Conservation (phyloP, 2,797 vertebrate species). For the Ceryle rudis region DNA sequence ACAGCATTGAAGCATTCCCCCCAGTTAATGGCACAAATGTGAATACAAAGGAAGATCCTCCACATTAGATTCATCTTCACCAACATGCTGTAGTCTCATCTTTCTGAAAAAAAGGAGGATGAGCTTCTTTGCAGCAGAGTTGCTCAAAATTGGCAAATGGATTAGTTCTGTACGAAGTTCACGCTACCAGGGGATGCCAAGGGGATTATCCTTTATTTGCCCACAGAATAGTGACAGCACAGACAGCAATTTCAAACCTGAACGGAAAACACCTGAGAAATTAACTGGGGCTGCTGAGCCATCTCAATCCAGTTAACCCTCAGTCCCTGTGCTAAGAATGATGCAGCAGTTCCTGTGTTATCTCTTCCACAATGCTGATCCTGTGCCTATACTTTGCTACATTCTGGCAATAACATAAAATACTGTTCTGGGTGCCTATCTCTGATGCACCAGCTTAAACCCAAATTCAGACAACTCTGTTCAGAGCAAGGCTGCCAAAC, state of each 20-base stretch:
- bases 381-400: not conserved
- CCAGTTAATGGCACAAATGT: accelerated
- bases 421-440: not conserved
- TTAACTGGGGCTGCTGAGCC: not conserved
- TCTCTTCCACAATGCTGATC: not conserved
- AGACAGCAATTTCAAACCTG: not conserved
- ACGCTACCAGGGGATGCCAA: not conserved
- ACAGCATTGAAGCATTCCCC: not conserved
- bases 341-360: slow-evolving; percentile 18
- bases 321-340: not conserved
- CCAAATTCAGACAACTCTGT: not conserved
- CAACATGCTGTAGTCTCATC: not conserved
- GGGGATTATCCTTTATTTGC: not conserved
- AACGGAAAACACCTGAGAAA: not conserved
- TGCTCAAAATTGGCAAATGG: not conserved
- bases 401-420: not conserved
- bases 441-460: not conserved
- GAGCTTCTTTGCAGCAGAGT: not conserved
- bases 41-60: not conserved
- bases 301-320: not conserved
- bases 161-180: not conserved
- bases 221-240: not conserved
- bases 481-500: not conserved
- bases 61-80: not conserved
- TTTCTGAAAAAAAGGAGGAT: not conserved